Evolutionary conservation across 2,888 invertebrate genomes (phyloP), one percentile per base, ranked within the genome.

Genomic region (Lasioglossum zephyrum): DNA sequence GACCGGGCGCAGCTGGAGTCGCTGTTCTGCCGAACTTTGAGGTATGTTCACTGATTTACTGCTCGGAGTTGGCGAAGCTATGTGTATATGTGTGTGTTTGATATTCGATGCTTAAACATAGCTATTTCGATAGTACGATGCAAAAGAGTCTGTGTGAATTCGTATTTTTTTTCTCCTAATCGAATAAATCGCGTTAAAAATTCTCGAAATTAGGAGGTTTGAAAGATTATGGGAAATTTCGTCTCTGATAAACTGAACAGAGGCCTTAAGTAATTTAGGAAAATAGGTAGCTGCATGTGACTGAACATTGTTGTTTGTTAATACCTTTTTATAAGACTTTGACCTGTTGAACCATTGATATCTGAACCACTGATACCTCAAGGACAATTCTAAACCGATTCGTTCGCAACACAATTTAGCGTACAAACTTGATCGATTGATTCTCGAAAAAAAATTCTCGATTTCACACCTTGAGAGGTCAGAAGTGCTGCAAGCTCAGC

Each of bases 191-290:
- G 5, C 53, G 22, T 22, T 22, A 22, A 49, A 53, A 9, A 53
- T 53, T 22, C 53, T 53, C 22, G 8, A 53, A 53, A 53, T 22
- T 22, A 22, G 53, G 2, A 8, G 47, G 13, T 63, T 63, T 79
- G 60, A 80, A 79, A 80, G 70, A 82, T 84, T 86, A 84, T 77
- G 73, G 78, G 26, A 69, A 85, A 63, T 88, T 13, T 3, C 44
- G 44, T 44, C 44, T 11, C 13, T 44, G 44, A 13, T 44, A 44
- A 44, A 44, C 44, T 44, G 44, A 44, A 44, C 44, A 44, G 44
- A 11, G 11, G 13, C 44, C 44, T 44, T 44, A 44, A 44, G 13
- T 13, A 44, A 44, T 44, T 44, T 44, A 44, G 4, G 13, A 44
- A 44, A 13, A 44, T 44, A 44, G 13, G 4, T 44, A 11, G 44